Conservation (phyloP, 1,140 invertebrate genomes). For the Palaemon carinicauda region DNA sequence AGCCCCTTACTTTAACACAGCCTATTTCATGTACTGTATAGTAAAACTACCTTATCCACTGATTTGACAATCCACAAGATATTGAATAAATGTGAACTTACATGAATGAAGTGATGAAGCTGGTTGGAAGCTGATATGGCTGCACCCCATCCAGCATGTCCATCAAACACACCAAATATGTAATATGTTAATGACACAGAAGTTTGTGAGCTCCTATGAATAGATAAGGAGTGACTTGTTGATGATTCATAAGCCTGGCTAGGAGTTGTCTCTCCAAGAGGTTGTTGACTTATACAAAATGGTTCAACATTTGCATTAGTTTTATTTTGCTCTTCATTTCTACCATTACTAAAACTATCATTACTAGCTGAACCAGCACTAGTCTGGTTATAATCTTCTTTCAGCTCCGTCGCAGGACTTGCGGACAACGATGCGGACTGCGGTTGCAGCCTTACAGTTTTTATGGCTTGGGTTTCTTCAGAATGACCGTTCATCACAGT, state of each 20-base stretch:
- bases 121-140: constrained; percentile 81
- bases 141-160: constrained; percentile 84
- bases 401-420: constrained; percentile 21
- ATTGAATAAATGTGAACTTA: constrained; percentile 63
- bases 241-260: constrained; percentile 6
- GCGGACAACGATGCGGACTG: constrained; percentile 1
- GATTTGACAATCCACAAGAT: too few relatives aligned
- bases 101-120: constrained; percentile 82
- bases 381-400: constrained; percentile 12
- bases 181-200: constrained; percentile 70
- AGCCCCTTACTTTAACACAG: too few relatives aligned
- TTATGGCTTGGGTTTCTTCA: background rate
- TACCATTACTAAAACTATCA: too few relatives aligned
- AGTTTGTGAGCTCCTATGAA: background rate
- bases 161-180: constrained; percentile 88
- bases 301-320: background rate
- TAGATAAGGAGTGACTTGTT: constrained; percentile 60
- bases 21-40: too few relatives aligned
- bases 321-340: too few relatives aligned
- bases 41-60: too few relatives aligned
- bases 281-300: background rate
- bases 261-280: background rate
- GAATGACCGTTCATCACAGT: constrained; percentile 25
- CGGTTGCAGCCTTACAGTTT: constrained; percentile 23
- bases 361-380: background rate